Conservation (phyloP, 2,113 vertebrate genomes). For the Rhinolophus sinicus region DNA sequence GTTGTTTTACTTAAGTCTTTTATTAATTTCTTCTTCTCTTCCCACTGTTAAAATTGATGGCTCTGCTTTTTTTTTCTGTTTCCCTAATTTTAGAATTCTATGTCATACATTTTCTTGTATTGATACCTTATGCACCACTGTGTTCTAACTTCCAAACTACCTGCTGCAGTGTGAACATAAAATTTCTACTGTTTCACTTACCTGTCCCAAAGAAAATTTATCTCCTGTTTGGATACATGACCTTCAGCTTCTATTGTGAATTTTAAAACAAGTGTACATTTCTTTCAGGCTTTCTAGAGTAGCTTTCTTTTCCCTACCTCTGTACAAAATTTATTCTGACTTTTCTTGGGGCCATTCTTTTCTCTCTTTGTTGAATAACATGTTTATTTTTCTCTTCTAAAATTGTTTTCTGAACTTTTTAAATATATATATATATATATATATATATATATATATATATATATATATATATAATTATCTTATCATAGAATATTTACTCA, state of each 20-base stretch:
- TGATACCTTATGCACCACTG: slow-evolving; percentile 37
- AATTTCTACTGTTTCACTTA: slow-evolving; percentile 58
- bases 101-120: slow-evolving; percentile 39
- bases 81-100: not conserved
- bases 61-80: not conserved
- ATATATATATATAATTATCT: not conserved
- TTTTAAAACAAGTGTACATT: slow-evolving; percentile 58
- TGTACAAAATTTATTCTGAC: not conserved
- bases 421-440: too few species aligned
- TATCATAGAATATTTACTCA: not conserved
- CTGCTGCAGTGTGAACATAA: slow-evolving; percentile 47
- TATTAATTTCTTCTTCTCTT: not conserved
- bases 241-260: slow-evolving; percentile 68
- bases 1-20: not conserved
- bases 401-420: not conserved
- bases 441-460: too few species aligned
- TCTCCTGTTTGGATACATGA: slow-evolving; percentile 52
- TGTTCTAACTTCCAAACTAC: slow-evolving; percentile 74
- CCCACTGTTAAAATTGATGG: not conserved
- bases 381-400: not conserved
- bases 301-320: not conserved
- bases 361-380: not conserved
- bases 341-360: not conserved
- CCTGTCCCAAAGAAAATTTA: slow-evolving; percentile 51
- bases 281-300: slow-evolving; percentile 53